Evolutionary conservation across 2,888 invertebrate species (phyloP).

Genomic region (Unio pictorum): DNA sequence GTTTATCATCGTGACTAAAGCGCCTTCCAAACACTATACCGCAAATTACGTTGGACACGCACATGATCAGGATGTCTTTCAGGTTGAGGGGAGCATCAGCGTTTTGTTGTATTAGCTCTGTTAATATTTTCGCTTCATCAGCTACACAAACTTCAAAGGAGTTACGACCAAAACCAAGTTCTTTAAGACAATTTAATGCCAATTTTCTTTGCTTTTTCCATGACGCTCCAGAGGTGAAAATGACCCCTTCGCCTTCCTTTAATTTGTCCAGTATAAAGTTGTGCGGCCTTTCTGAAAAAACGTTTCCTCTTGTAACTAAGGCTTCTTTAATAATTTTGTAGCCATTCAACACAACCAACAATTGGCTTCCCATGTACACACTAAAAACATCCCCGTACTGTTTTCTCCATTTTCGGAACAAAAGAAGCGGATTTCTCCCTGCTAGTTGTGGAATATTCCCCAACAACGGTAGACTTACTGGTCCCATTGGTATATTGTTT

Average conservation of each 20-base stretch:
- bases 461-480: too few relatives aligned
- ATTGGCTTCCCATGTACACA: neutral
- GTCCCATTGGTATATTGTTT: too few relatives aligned
- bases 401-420: neutral
- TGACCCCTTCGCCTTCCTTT: too few relatives aligned
- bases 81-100: conserved; percentile 2
- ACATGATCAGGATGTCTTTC: neutral
- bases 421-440: too few relatives aligned
- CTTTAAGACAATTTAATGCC: conserved; percentile 1
- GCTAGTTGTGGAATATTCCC: too few relatives aligned
- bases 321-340: too few relatives aligned
- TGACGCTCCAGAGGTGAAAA: conserved; percentile 1
- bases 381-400: neutral
- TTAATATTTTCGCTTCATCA: neutral
- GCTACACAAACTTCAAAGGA: conserved; percentile 3
- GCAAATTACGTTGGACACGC: conserved; percentile 22
- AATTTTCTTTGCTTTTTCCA: conserved; percentile 7
- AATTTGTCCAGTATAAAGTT: too few relatives aligned
- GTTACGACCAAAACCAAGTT: conserved; percentile 6
- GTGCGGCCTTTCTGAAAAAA: too few relatives aligned
- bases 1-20: conserved; percentile 7
- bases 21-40: conserved; percentile 15
- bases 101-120: neutral
- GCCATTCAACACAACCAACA: neutral
- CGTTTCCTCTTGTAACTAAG: too few relatives aligned